Evolutionary conservation across 2,888 invertebrate genomes (phyloP).

Genomic region (Synanthedon vespiformis): DNA sequence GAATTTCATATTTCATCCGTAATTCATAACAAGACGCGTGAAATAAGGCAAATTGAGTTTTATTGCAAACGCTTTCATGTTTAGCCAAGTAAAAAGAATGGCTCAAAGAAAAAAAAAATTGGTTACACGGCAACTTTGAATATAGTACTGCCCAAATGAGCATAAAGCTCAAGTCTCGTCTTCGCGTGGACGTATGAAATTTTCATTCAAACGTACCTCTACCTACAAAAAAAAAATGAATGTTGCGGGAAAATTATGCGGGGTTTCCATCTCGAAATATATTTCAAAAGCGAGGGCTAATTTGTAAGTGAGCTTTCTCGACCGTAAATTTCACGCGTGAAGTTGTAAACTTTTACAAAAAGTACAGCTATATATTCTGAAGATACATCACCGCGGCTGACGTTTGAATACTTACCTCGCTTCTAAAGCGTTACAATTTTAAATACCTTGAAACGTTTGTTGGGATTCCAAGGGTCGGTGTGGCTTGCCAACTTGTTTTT

Average conservation of each 20-base stretch:
- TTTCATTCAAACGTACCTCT: slow-evolving; percentile 25
- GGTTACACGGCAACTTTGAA: slow-evolving; percentile 10
- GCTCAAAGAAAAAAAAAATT: slow-evolving; percentile 9
- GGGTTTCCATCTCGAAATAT: slow-evolving; percentile 16
- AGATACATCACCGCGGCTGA: slow-evolving; percentile 52
- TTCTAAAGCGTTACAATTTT: slow-evolving; percentile 47
- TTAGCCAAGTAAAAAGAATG: slow-evolving; percentile 17
- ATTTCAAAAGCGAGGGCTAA: slow-evolving; percentile 32
- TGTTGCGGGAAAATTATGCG: slow-evolving; percentile 14
- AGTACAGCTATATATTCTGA: slow-evolving; percentile 51
- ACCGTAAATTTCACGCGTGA: slow-evolving; percentile 46
- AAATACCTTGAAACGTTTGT: slow-evolving; percentile 20
- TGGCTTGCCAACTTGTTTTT: slow-evolving; percentile 6
- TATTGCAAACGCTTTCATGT: slow-evolving; percentile 24
- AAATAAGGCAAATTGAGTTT: slow-evolving; percentile 27
- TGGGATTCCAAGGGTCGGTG: slow-evolving; percentile 17
- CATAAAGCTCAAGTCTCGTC: slow-evolving; percentile 13
- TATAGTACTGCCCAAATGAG: slow-evolving; percentile 14
- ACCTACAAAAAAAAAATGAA: slow-evolving; percentile 20
- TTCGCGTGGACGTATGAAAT: slow-evolving; percentile 10
- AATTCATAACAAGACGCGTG: slow-evolving; percentile 21
- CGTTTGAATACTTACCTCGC: slow-evolving; percentile 43
- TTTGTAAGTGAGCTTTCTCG: slow-evolving; percentile 41
- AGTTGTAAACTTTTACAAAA: slow-evolving; percentile 52
- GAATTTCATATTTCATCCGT: slow-evolving; percentile 21